A percentile compares a stretch with the other conserved stretches of the same genome.
phyloP scores from a whole-genome alignment of 2,888 invertebrate species.

The Brachynemurus nebulosus region DNA sequence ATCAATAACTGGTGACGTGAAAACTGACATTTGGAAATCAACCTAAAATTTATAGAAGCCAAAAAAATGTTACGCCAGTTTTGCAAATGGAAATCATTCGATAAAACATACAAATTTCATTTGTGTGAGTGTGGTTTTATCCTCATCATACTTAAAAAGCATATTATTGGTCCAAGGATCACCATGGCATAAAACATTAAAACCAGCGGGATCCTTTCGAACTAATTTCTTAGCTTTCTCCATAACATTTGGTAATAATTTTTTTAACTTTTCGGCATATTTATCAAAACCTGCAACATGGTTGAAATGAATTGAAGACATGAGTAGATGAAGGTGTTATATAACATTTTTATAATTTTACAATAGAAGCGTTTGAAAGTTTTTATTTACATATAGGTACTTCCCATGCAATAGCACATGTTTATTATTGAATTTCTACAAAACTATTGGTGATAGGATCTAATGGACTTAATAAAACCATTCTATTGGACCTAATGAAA shows the following conservation, averaged over 20 bases:
- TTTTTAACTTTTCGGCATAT: conserved; percentile 30
- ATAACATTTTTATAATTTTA: too few relatives aligned
- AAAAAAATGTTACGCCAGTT: background rate
- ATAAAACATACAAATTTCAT: conserved; percentile 30
- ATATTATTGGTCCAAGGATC: conserved; percentile 40
- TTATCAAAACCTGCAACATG: conserved; percentile 26
- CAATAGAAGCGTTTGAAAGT: too few relatives aligned
- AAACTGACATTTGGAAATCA: conserved; percentile 33
- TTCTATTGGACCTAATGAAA: too few relatives aligned
- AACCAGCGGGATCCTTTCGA: conserved; percentile 22
- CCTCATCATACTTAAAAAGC: conserved; percentile 33
- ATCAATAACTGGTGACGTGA: conserved; percentile 32
- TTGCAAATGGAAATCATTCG: background rate
- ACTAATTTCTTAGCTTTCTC: conserved; percentile 20
- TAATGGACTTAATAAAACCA: too few relatives aligned
- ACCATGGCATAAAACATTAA: conserved; percentile 37
- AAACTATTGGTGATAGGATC: too few relatives aligned
- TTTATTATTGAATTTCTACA: too few relatives aligned
- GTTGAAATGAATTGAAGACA: too few relatives aligned
- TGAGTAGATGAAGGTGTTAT: too few relatives aligned
- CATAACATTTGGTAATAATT: conserved; percentile 23
- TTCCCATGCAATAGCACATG: too few relatives aligned
- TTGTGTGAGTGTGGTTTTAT: conserved; percentile 26
- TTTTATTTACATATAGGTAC: too few relatives aligned
- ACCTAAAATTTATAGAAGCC: conserved; percentile 32